Evolutionary conservation across 2,888 invertebrate species (phyloP), one percentile per base, ranked within the genome.

Genomic region (Sminthurinus aureus): DNA sequence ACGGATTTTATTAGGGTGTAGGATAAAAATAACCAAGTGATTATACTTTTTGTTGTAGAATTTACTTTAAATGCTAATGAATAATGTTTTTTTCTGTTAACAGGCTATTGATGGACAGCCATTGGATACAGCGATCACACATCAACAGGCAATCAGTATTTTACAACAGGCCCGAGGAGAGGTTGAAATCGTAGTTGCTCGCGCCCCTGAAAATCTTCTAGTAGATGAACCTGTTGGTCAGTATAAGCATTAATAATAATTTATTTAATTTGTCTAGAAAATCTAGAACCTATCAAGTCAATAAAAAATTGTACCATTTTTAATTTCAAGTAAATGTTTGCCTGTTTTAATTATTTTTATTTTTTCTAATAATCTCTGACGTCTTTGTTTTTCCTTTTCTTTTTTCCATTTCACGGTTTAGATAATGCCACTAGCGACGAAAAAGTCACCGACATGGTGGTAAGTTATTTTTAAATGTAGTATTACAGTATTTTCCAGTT

Each of bases 31-130:
- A n/a, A n/a, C n/a, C n/a, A n/a, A n/a, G n/a, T n/a, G n/a, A n/a
- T n/a, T n/a, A n/a, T n/a, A n/a, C n/a, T 38, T 38, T 38, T 38
- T 38, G 6, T 38, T 38, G 6, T 38, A 38, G 38, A 38, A 38
- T 38, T 1, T 38, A 38, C n/a, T n/a, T n/a, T n/a, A n/a, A n/a
- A n/a, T n/a, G n/a, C n/a, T n/a, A n/a, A n/a, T n/a, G n/a, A 38
- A 38, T 38, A 38, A 38, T 38, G 6, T 38, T 38, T 38, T 38
- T 38, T 38, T 38, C 38, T 38, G 38, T 38, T 38, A 4, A 38
- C 91, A 96, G 89, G 94, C 96, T 87, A 94, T 96, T 89, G 96
- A 96, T 92, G 94, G 94, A 89, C 94, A 94, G 90, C 93, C 93
- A 89, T 91, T 94, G 90, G 94, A 95, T 90, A 93, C 94, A 76